These are phyloP conservation scores for Unio pictorum DNA, from an alignment of 2,888 invertebrate species.

Conservation along the genomic window DNA sequence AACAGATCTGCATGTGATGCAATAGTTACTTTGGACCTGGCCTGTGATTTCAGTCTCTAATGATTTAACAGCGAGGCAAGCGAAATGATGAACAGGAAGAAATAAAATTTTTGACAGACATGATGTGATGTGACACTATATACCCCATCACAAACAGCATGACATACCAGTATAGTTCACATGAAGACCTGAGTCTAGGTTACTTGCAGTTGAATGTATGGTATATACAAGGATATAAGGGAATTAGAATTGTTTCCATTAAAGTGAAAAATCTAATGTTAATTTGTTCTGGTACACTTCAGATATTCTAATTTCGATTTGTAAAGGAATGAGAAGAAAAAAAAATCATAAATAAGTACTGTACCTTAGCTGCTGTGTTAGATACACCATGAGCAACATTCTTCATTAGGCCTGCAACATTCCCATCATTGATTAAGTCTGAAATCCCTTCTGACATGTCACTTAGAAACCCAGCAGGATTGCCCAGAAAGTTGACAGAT, in stretches of 20 bases:
- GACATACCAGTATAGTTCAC: no score
- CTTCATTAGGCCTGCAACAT: constrained; percentile 90
- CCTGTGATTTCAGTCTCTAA: no score
- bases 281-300: not conserved
- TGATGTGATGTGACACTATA: no score
- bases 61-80: no score
- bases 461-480: constrained; percentile 94
- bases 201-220: no score
- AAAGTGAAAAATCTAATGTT: not conserved
- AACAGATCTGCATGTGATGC: no score
- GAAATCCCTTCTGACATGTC: constrained; percentile 96
- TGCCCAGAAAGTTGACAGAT: constrained; percentile 97
- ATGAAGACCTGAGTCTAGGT: no score
- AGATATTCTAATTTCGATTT: not conserved
- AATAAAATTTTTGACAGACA: no score
- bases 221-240: no score
- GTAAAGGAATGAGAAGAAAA: not conserved
- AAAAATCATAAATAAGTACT: not conserved
- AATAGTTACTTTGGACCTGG: no score
- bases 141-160: no score
- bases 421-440: constrained; percentile 92
- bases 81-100: no score
- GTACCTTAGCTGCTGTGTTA: constrained; percentile 95
- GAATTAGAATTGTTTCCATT: not conserved
- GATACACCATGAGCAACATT: constrained; percentile 98